Percentiles rank a stretch among this genome's conserved stretches.
These are phyloP conservation scores for Trisateles emortualis DNA, from an alignment of 2,888 invertebrate species.

Conservation along the genomic window DNA sequence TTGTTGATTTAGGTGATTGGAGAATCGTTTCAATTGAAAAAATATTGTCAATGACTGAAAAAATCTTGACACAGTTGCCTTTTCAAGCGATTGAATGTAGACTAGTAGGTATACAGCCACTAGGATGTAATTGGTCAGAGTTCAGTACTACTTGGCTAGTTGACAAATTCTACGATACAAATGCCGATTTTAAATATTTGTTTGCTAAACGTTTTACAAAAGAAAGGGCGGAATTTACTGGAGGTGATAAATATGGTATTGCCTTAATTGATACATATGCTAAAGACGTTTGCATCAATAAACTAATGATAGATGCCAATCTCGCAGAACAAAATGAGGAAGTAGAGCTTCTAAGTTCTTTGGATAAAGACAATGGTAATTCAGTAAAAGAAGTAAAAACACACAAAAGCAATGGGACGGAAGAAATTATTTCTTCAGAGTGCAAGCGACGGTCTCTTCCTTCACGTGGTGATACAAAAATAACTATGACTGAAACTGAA, in stretches of 20 bases:
- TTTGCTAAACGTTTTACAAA: slow-evolving; percentile 76
- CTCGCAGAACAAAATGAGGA: slow-evolving; percentile 72
- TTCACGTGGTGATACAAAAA: too few species aligned
- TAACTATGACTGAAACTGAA: too few species aligned
- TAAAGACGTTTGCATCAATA: slow-evolving; percentile 78
- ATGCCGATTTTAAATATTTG: slow-evolving; percentile 71
- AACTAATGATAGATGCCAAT: slow-evolving; percentile 80
- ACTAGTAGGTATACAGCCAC: slow-evolving; percentile 83
- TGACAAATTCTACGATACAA: slow-evolving; percentile 70
- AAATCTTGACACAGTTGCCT: slow-evolving; percentile 83
- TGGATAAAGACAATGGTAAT: slow-evolving; percentile 18
- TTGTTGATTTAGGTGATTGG: slow-evolving; percentile 89
- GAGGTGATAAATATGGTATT: slow-evolving; percentile 81
- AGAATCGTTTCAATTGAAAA: slow-evolving; percentile 68
- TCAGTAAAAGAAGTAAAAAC: background rate
- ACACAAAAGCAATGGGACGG: too few species aligned
- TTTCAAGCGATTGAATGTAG: slow-evolving; percentile 89
- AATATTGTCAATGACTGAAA: slow-evolving; percentile 80
- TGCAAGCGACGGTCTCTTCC: too few species aligned
- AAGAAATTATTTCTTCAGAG: too few species aligned
- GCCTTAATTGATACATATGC: slow-evolving; percentile 78
- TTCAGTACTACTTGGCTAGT: slow-evolving; percentile 84
- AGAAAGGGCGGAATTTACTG: slow-evolving; percentile 66
- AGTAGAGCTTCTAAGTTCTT: slow-evolving; percentile 55
- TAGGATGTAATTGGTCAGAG: slow-evolving; percentile 80